Conservation (phyloP, 2,888 invertebrate genomes). For the Caenorhabditis becei region DNA sequence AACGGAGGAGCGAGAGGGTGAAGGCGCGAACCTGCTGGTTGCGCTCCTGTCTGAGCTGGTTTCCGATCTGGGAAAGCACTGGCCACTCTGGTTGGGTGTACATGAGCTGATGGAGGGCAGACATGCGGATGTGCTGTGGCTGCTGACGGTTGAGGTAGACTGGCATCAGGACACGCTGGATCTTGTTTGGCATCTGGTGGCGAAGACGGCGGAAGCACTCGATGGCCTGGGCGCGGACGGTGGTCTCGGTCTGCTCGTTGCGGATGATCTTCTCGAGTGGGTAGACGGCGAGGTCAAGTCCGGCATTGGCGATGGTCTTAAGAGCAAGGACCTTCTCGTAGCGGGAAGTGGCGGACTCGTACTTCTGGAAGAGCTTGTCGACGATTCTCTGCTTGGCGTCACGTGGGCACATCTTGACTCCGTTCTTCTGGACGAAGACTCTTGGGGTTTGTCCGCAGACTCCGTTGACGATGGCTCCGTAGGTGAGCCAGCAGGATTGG, state of each 20-base stretch:
- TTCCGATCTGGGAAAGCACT: conserved; percentile 74
- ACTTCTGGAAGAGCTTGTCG: conserved; percentile 58
- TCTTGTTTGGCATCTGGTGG: conserved; percentile 71
- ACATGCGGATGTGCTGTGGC: conserved; percentile 74
- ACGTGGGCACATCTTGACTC: conserved; percentile 67
- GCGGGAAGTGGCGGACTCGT: conserved; percentile 62
- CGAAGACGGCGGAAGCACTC: conserved; percentile 72
- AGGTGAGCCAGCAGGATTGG: conserved; percentile 74
- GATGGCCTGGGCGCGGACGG: conserved; percentile 76
- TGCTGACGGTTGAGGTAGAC: conserved; percentile 74
- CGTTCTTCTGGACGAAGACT: conserved; percentile 53
- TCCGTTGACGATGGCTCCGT: conserved; percentile 72
- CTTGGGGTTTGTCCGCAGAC: conserved; percentile 72
- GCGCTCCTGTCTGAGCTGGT: conserved; percentile 67
- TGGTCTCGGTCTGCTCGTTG: conserved; percentile 66
- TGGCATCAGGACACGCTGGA: conserved; percentile 77
- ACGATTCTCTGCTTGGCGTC: conserved; percentile 71
- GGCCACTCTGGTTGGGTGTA: conserved; percentile 70
- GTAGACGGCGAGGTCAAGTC: conserved; percentile 72
- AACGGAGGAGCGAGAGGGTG: conserved; percentile 70
- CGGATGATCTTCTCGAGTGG: conserved; percentile 79
- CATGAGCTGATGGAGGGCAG: conserved; percentile 74
- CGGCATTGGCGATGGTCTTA: conserved; percentile 80
- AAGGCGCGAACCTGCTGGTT: conserved; percentile 75
- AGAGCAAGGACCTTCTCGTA: conserved; percentile 78